These are phyloP conservation scores for Sylvia borin DNA, from an alignment of 2,797 vertebrate genomes.

Conservation along the genomic window DNA sequence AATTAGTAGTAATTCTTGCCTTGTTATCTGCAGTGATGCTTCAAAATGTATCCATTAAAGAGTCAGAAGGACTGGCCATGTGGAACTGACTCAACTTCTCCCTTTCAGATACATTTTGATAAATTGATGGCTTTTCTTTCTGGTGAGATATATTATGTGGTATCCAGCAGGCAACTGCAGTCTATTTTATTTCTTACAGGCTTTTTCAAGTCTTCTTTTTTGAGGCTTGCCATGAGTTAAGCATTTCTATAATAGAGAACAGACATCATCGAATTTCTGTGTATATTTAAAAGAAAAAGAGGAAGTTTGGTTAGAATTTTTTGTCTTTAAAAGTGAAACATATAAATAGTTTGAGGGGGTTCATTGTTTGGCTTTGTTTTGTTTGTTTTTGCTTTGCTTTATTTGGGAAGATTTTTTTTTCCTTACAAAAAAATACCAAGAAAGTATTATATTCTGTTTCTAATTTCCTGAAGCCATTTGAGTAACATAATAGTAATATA, in stretches of 20 bases:
- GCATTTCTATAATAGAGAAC: conserved; percentile 90
- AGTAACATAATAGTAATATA: conserved; percentile 38
- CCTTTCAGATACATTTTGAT: conserved; percentile 94
- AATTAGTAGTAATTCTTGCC: conserved; percentile 88
- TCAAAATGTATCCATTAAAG: conserved; percentile 91
- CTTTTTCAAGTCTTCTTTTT: conserved; percentile 74
- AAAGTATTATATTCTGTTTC: conserved; percentile 31
- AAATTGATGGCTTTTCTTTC: conserved; percentile 77
- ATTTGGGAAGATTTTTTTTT: conserved; percentile 1
- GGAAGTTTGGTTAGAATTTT: conserved; percentile 52
- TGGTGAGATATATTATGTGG: conserved; percentile 78
- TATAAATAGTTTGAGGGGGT: conserved; percentile 12
- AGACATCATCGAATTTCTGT: conserved; percentile 99
- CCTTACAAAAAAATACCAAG: background rate
- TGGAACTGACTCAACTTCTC: conserved; percentile 74
- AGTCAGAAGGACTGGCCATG: conserved; percentile 72
- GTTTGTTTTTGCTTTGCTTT: conserved; percentile 36
- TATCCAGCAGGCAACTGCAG: conserved; percentile 85
- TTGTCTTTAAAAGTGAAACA: conserved; percentile 48
- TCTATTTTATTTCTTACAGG: conserved; percentile 72
- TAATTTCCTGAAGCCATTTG: conserved; percentile 50
- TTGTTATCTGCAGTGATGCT: conserved; percentile 92
- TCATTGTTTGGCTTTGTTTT: conserved; percentile 38
- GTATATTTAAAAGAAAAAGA: conserved; percentile 77
- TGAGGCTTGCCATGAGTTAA: conserved; percentile 92